These are phyloP conservation scores for Ochotona curzoniae DNA, from an alignment of 2,113 vertebrate species.

Conservation along the genomic window DNA sequence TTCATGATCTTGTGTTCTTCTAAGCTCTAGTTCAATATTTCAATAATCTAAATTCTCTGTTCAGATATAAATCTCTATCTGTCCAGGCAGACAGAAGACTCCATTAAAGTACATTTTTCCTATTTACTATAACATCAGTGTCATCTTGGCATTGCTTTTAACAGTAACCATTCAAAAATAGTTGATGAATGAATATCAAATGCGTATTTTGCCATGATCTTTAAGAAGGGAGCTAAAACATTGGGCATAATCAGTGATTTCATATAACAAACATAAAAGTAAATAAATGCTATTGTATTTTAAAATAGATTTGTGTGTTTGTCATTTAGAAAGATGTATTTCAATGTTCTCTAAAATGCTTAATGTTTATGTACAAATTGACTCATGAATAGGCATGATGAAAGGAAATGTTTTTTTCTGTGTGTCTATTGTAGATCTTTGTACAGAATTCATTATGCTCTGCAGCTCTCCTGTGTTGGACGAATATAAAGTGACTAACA, in stretches of 20 bases:
- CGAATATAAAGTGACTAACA: conserved; percentile 51
- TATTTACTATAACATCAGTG: background rate
- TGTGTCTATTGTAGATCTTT: background rate
- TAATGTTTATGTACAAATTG: background rate
- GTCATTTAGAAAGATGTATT: conserved; percentile 1
- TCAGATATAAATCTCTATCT: background rate
- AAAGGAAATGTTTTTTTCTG: background rate
- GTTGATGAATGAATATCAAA: background rate
- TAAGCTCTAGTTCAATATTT: conserved; percentile 26
- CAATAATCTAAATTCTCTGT: background rate
- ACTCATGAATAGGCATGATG: background rate
- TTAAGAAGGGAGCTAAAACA: background rate
- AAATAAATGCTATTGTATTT: background rate
- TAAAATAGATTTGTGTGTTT: background rate
- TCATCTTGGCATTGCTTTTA: background rate
- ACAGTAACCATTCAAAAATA: conserved; percentile 1
- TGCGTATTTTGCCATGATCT: background rate
- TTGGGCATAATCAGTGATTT: background rate
- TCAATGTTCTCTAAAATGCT: conserved; percentile 9
- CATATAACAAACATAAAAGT: background rate
- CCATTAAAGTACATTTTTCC: background rate
- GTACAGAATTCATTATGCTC: background rate
- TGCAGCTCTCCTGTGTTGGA: conserved; percentile 37
- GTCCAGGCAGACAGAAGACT: background rate
- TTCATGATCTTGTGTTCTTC: conserved; percentile 5